Base-by-base conservation (phyloP, 2,113 vertebrate species). In the Catharus fuscescens region DNA sequence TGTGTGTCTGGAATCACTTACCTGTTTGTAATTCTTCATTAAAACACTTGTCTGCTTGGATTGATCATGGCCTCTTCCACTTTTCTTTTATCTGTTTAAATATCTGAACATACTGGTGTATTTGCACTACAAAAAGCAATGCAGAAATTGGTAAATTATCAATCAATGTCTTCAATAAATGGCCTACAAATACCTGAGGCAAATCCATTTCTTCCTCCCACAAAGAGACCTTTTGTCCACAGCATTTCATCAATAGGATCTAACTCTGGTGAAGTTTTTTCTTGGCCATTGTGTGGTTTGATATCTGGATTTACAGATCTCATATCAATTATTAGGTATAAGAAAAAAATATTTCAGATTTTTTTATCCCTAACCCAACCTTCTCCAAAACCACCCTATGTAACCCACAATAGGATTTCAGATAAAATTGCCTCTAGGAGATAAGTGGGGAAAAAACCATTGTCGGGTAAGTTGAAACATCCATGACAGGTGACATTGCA, bases 161-260 rank as follows among this genome's bases (percentile, higher is more conserved):
- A 86, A 74, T 83, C 88, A 88, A 48, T 67, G 76, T 57, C 82
- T 88, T 71, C 92, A 92, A 86, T 86, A 93, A 78, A n/a, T 83
- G 72, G 36, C n/a, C 65, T 50, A 92, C 16, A 90, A 95, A 71
- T 90, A 94, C 74, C 59, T 86, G 67, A 92, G 81, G 78, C 73
- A 88, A 93, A 31, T 12, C 60, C 48, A 83, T 95, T 88, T 88
- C 56, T 48, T 56, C 19, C 14, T 44, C 24, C 24, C 4, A 5
- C 44, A 38, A n/a, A 85, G 42, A 74, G 52, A 83, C 16, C 47
- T 93, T 94, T 88, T 53, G 50, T 93, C 88, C 90, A 44, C 60
- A 83, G 31, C 56, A 42, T 86, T 92, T 93, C 64, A 83, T 80
- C 90, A 90, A 54, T 64, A 61, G 21, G 21, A 90, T 78, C 72